These are phyloP conservation scores for Nowickia ferox DNA, from an alignment of 2,888 invertebrate species.

Conservation along the genomic window DNA sequence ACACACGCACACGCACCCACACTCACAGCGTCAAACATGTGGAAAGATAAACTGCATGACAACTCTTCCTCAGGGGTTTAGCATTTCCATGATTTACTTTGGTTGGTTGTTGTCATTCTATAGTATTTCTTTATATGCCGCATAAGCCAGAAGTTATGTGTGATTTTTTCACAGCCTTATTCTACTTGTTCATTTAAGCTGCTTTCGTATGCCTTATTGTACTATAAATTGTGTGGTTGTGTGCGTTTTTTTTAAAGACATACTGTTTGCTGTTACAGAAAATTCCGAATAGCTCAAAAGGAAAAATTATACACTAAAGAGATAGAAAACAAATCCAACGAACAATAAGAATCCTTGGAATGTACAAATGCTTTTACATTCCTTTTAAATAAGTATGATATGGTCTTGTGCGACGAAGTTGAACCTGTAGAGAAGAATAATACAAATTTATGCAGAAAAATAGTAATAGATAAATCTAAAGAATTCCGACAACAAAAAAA, in stretches of 20 bases:
- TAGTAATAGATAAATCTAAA: neutral
- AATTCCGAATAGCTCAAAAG: neutral
- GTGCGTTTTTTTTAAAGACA: slow-evolving; percentile 10
- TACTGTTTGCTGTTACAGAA: slow-evolving; percentile 31
- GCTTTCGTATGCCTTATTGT: slow-evolving; percentile 12
- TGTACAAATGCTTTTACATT: slow-evolving; percentile 10
- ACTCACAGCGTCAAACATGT: neutral
- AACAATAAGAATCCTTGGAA: slow-evolving; percentile 37
- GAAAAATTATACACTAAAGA: slow-evolving; percentile 5
- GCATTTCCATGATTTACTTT: neutral
- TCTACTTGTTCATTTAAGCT: slow-evolving; percentile 13
- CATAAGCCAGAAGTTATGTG: slow-evolving; percentile 46
- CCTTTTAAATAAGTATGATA: neutral
- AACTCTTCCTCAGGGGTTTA: slow-evolving; percentile 42
- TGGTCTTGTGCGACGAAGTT: slow-evolving; percentile 36
- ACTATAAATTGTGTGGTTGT: slow-evolving; percentile 18
- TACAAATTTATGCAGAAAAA: neutral
- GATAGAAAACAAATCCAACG: slow-evolving; percentile 24
- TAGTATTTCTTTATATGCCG: slow-evolving; percentile 2
- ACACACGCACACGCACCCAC: neutral
- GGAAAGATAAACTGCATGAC: slow-evolving; percentile 35
- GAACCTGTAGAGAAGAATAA: neutral
- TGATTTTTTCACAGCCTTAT: slow-evolving; percentile 31
- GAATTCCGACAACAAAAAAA: neutral
- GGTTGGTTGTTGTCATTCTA: neutral